Evolutionary conservation across 1,140 invertebrate genomes (phyloP), one percentile per base, ranked within the genome.

Genomic region (Mylabris phalerata): DNA sequence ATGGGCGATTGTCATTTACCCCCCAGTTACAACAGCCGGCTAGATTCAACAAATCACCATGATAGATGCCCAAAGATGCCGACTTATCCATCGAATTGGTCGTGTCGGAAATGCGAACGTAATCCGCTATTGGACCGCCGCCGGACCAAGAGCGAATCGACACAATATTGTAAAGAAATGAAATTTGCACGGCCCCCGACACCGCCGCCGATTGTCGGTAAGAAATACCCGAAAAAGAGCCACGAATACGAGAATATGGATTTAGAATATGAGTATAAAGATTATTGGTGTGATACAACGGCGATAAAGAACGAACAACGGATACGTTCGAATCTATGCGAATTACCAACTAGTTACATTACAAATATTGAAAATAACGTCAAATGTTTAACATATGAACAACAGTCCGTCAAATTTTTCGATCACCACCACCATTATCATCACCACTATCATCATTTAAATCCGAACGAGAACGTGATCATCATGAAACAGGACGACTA

Each of bases 281-380:
- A 60, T n/a, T 43, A 10, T 27, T 59, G 43, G 43, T 48, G 32
- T 52, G 57, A 57, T 9, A 19, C 27, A 32, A n/a, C 41, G 24
- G n/a, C 9, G 24, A 50, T 25, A 47, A 27, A 56, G 9, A 47
- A 51, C 39, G 47, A 47, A 7, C 41, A 48, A 48, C 43, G 51
- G 19, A 49, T 13, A 11, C 51, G 71, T 57, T 64, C 69, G 41
- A 73, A 73, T 59, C 55, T 73, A 25, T 73, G 71, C 48, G 73
- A 74, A 60, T 56, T 74, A 42, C 73, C 73, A 48, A 73, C 73
- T 9, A 68, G 68, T 19, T 74, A 74, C 57, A 73, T 73, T 32
- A 32, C 32, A 32, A 32, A 32, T 32, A 32, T 32, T 7, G 32
- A 32, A 32, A 32, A 32, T 32, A 32, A 32, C 7, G 42, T 61